Conservation (phyloP, 2,113 vertebrate genomes). For the Entelurus aequoreus region DNA sequence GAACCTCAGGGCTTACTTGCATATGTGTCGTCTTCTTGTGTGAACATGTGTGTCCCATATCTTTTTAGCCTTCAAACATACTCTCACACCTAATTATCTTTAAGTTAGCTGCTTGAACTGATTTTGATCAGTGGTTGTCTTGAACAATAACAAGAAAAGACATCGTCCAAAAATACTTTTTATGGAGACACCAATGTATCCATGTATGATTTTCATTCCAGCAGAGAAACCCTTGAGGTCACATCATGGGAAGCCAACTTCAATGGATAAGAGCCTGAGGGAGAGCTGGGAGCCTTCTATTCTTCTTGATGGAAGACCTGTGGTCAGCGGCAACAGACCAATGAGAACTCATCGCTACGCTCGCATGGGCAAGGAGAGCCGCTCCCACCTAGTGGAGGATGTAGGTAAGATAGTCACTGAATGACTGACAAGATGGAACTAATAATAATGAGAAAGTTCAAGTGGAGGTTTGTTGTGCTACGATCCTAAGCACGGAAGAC, state of each 20-base stretch:
- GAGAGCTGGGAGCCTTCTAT: conserved; percentile 74
- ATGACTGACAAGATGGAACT: not conserved
- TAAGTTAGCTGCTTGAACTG: not conserved
- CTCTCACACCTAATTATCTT: not conserved
- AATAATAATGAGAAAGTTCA: not conserved
- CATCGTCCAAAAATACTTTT: conserved; percentile 1
- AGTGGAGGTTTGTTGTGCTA: not conserved
- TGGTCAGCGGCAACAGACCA: conserved; percentile 74
- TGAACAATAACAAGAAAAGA: too few relatives aligned
- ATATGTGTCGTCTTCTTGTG: conserved; percentile 8
- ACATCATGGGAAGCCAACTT: conserved; percentile 71
- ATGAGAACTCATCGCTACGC: conserved; percentile 71
- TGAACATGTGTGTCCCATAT: not conserved
- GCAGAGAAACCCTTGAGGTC: conserved; percentile 66
- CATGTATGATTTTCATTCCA: conserved; percentile 44
- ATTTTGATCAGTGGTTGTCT: too few relatives aligned
- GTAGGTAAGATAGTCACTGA: conserved; percentile 67
- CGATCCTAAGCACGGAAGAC: conserved; percentile 7
- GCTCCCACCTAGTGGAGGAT: conserved; percentile 67
- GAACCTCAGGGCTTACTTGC: conserved; percentile 32
- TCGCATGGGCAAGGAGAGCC: conserved; percentile 63
- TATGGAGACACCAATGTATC: not conserved
- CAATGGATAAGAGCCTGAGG: conserved; percentile 66
- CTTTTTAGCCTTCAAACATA: not conserved
- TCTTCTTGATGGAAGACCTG: conserved; percentile 68